These are phyloP conservation scores for Harpagoxenus sublaevis DNA, from an alignment of 2,888 invertebrate genomes.

Conservation along the genomic window DNA sequence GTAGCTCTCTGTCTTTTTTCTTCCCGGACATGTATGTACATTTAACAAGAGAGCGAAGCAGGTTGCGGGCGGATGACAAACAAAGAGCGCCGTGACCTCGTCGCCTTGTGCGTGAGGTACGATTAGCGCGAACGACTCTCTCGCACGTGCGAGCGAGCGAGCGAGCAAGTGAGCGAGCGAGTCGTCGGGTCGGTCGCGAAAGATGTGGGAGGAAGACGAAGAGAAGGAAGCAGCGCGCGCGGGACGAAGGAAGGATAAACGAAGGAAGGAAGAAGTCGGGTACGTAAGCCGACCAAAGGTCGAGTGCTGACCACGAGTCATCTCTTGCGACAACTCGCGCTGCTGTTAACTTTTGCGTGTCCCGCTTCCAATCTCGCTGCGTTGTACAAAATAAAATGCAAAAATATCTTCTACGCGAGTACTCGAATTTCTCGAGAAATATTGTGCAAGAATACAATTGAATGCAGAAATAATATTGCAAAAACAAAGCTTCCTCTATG, in stretches of 20 bases:
- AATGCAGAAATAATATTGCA: not conserved
- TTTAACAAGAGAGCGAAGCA: slow-evolving; percentile 61
- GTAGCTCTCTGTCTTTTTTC: slow-evolving; percentile 18
- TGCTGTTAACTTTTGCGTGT: slow-evolving; percentile 40
- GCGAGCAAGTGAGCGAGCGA: slow-evolving; percentile 21
- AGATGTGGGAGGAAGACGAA: slow-evolving; percentile 32
- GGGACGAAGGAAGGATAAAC: slow-evolving; percentile 32
- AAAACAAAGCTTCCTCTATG: not conserved
- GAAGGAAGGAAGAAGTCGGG: slow-evolving; percentile 46
- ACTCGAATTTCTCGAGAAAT: not conserved
- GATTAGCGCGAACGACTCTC: slow-evolving; percentile 75
- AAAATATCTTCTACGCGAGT: too few species aligned
- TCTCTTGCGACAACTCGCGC: slow-evolving; percentile 52
- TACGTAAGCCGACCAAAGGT: slow-evolving; percentile 52
- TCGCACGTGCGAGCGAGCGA: slow-evolving; percentile 56
- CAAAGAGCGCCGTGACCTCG: slow-evolving; percentile 73
- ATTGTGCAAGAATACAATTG: not conserved
- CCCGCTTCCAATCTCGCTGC: slow-evolving; percentile 2
- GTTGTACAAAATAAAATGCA: not conserved
- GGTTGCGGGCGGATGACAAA: slow-evolving; percentile 73
- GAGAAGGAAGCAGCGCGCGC: slow-evolving; percentile 11
- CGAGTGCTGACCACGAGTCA: slow-evolving; percentile 50
- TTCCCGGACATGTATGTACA: slow-evolving; percentile 46
- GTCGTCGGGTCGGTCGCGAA: slow-evolving; percentile 18
- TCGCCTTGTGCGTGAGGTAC: slow-evolving; percentile 69